phyloP scores from a whole-genome alignment of 2,888 invertebrate species.

The Malacosoma neustria region DNA sequence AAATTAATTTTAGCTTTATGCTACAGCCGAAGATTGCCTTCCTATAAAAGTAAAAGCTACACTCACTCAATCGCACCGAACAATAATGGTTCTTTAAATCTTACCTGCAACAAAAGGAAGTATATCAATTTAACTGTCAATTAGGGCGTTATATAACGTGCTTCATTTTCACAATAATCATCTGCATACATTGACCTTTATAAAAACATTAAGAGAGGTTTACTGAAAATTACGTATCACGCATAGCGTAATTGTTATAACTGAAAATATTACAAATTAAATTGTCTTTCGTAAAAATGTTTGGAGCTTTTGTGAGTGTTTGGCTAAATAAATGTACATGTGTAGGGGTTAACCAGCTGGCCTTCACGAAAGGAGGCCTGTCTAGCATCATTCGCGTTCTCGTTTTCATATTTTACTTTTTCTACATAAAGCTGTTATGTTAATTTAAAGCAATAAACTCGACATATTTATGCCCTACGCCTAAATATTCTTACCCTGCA shows the following conservation, averaged over 20 bases:
- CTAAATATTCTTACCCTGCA: too few relatives aligned
- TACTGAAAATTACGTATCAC: too few relatives aligned
- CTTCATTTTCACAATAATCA: not conserved
- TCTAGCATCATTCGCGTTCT: slow-evolving; percentile 8
- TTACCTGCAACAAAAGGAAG: slow-evolving; percentile 38
- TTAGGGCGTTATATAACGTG: not conserved
- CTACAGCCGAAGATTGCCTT: slow-evolving; percentile 15
- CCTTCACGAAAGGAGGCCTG: slow-evolving; percentile 46
- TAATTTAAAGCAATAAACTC: not conserved
- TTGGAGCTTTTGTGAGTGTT: too few relatives aligned
- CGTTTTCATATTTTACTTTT: not conserved
- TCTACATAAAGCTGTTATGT: not conserved
- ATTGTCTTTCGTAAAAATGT: too few relatives aligned
- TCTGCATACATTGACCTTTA: not conserved
- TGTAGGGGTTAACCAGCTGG: slow-evolving; percentile 48
- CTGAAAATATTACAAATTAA: too few relatives aligned
- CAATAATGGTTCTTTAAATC: slow-evolving; percentile 26
- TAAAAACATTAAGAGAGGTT: not conserved
- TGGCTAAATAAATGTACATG: too few relatives aligned
- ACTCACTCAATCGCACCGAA: slow-evolving; percentile 13
- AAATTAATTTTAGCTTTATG: slow-evolving; percentile 19
- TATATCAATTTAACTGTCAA: slow-evolving; percentile 28
- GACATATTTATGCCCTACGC: too few relatives aligned
- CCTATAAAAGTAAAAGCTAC: slow-evolving; percentile 31
- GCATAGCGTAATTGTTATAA: too few relatives aligned